Percentiles rank a stretch among this genome's conserved stretches.
Conservation (phyloP, 2,888 invertebrate species). For the Pristionchus maxplancki region DNA sequence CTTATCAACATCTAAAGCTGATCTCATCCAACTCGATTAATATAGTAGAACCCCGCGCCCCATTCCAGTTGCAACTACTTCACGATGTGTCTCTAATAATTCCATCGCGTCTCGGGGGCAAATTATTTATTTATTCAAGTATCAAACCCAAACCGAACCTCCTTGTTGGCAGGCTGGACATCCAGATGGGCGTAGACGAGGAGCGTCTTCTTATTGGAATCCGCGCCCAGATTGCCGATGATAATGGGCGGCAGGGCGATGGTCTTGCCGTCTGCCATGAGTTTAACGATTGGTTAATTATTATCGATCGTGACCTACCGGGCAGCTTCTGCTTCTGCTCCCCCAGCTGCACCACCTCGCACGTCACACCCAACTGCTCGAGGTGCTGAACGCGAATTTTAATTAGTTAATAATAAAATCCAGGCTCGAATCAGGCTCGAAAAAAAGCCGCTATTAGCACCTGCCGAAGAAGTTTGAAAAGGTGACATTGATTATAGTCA, state of each 20-base stretch:
- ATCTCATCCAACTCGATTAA: no score
- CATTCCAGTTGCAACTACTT: no score
- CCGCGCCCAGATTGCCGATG: conserved; percentile 82
- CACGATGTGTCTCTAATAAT: no score
- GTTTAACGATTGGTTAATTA: not conserved
- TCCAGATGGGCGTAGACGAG: conserved; percentile 95
- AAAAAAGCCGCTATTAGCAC: no score
- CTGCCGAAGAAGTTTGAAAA: no score
- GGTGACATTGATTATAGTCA: no score
- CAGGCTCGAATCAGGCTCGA: no score
- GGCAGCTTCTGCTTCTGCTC: conserved; percentile 57
- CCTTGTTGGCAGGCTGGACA: conserved; percentile 66
- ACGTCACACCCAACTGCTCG: conserved; percentile 57
- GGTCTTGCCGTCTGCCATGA: not conserved
- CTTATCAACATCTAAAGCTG: no score
- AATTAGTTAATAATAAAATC: no score
- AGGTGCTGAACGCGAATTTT: conserved; percentile 49
- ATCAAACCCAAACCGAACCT: not conserved
- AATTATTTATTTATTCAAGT: no score
- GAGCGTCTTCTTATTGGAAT: conserved; percentile 91
- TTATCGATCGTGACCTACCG: not conserved
- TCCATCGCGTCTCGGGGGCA: no score
- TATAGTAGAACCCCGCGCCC: no score
- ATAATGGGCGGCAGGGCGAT: conserved; percentile 72
- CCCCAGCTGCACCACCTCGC: conserved; percentile 62